A percentile compares a stretch with the other conserved stretches of the same genome.
phyloP scores from a whole-genome alignment of 1,140 invertebrate species.

The Euborellia annulipes region DNA sequence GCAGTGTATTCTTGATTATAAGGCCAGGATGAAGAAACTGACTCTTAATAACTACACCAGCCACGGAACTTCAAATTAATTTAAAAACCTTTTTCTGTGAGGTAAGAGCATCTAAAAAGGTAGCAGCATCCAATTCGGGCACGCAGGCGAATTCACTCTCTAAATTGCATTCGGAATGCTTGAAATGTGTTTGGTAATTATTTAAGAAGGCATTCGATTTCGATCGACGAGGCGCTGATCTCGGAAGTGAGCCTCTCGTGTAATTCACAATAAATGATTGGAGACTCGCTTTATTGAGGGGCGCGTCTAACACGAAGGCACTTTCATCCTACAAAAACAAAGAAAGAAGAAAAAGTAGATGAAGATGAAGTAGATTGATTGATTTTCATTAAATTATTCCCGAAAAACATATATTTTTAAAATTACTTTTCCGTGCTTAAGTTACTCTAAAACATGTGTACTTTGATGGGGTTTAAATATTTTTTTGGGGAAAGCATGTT shows the following conservation, averaged over 20 bases:
- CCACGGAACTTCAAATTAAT: too few species aligned
- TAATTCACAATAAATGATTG: conserved; percentile 26
- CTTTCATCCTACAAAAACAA: conserved; percentile 24
- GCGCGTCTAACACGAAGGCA: conserved; percentile 20
- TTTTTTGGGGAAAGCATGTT: too few species aligned
- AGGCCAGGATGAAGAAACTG: too few species aligned
- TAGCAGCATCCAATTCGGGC: conserved; percentile 36
- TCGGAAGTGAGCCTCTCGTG: conserved; percentile 19
- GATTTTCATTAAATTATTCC: too few species aligned
- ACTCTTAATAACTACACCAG: too few species aligned
- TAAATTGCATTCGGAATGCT: neutral
- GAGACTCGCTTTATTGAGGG: conserved; percentile 21
- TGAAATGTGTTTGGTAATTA: neutral
- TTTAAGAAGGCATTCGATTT: neutral
- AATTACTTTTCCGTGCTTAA: too few species aligned
- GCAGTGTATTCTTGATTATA: too few species aligned
- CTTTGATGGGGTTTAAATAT: too few species aligned
- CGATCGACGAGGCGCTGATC: conserved; percentile 5
- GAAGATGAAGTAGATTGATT: too few species aligned
- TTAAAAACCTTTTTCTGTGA: conserved; percentile 24
- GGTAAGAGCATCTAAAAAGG: conserved; percentile 31
- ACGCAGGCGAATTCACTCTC: conserved; percentile 26
- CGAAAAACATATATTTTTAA: too few species aligned
- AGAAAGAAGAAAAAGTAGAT: too few species aligned
- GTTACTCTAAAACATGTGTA: too few species aligned